Base-by-base conservation (phyloP, 2,113 vertebrate genomes). In the Callipepla squamata region DNA sequence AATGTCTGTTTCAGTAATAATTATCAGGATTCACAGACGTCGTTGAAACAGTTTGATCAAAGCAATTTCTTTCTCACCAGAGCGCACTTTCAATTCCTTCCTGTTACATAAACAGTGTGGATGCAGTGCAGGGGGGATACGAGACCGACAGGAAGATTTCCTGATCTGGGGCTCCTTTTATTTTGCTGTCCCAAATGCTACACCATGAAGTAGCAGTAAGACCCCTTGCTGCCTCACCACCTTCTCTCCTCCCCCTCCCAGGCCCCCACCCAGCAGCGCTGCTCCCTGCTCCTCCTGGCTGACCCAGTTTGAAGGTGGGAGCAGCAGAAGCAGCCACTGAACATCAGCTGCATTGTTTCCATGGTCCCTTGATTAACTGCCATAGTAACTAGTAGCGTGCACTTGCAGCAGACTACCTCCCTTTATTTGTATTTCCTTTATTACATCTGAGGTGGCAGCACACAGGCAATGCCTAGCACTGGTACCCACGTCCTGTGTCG, bases 131-230 rank as follows among this genome's bases (percentile, higher is more conserved):
- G 19, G 9, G 9, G 8, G 16, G 4, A 17, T 7, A 67, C 4
- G 7, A 19, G 72, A 12, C 2, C 32, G 23, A 18, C 1, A 18
- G 44, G 48, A 57, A 42, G 32, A 66, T 40, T 44, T 63, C 17
- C n/a, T 40, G 4, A 42, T 30, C 16, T 25, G 18, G 23, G 23
- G 6, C 57, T n/a, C 30, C 28, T 17, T 21, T 30, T 4, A 6
- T 30, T 51, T 40, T 22, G 36, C 4, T 17, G 57, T 55, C 34
- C 53, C 14, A 44, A 18, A 8, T 26, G 17, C 74, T 38, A 7
- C 8, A 14, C 25, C 9, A 14, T 4, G 2, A 16, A 3, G 26
- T 30, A 30, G 32, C 44, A 7, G 10, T 0, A 19, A 23, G 38
- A 59, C 19, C 36, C 48, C 28, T 13, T 34, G 5, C 36, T 3